Conservation (phyloP, 2,888 invertebrate species). For the Leptopilina drosophilae region DNA sequence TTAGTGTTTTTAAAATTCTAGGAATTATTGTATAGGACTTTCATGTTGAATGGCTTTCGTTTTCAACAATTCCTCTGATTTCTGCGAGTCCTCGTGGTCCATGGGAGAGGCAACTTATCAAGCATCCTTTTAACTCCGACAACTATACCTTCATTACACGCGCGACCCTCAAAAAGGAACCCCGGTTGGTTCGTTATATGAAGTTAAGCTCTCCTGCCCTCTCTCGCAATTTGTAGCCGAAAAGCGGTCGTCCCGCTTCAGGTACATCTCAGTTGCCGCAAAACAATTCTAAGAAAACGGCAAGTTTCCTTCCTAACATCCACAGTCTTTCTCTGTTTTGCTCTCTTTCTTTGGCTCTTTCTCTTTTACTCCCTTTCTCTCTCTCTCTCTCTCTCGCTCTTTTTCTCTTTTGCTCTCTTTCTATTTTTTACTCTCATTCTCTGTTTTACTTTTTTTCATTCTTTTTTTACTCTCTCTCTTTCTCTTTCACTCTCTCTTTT, state of each 20-base stretch:
- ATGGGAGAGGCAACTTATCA: background rate
- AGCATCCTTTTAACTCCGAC: conserved; percentile 43
- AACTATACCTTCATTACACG: conserved; percentile 55
- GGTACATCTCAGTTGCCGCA: conserved; percentile 15
- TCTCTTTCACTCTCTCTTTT: no score
- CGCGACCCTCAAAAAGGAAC: conserved; percentile 47
- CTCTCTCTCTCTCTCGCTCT: no score
- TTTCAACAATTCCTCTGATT: conserved; percentile 2
- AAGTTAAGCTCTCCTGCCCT: conserved; percentile 59
- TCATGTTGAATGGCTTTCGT: background rate
- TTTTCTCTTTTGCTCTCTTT: no score
- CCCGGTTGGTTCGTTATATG: conserved; percentile 70
- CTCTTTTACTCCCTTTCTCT: no score
- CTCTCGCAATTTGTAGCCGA: conserved; percentile 66
- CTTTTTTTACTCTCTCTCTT: no score
- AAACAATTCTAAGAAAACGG: conserved; percentile 24
- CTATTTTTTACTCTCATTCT: background rate
- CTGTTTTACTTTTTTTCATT: background rate
- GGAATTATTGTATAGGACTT: no score
- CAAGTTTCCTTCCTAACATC: conserved; percentile 20
- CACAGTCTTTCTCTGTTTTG: no score
- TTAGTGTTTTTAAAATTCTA: no score
- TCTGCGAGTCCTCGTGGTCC: conserved; percentile 4
- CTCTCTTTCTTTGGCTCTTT: no score
- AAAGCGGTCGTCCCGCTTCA: conserved; percentile 52